Evolutionary conservation across 2,113 vertebrate species (phyloP).

Genomic region (Alouatta palliata): DNA sequence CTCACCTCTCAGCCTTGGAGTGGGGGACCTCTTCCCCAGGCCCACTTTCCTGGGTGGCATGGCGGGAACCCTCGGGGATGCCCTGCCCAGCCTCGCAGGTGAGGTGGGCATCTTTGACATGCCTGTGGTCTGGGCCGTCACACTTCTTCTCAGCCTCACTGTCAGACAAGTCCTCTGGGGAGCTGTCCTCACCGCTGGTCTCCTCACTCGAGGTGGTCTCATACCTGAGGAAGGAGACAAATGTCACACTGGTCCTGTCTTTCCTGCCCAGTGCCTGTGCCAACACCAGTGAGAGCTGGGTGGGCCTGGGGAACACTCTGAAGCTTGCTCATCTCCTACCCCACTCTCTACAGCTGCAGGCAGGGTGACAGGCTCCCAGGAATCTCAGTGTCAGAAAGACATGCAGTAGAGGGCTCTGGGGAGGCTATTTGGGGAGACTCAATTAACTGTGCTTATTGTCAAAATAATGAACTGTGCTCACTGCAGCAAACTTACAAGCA

Average conservation of each 20-base stretch:
- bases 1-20: constrained; percentile 79
- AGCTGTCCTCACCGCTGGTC: constrained; percentile 91
- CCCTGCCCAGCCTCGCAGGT: neutral
- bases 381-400: neutral
- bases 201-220: constrained; percentile 98
- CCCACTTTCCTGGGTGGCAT: neutral
- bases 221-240: constrained; percentile 88
- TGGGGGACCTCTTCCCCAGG: constrained; percentile 37
- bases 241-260: constrained; percentile 63
- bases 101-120: neutral
- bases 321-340: neutral
- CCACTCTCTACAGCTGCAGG: neutral
- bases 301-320: neutral
- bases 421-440: neutral
- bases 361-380: neutral
- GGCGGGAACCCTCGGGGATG: fast-evolving
- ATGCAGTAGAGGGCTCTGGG: neutral
- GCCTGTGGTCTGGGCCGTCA: neutral
- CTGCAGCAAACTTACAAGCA: neutral
- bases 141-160: constrained; percentile 77
- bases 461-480: too few species aligned
- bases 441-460: neutral
- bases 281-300: neutral
- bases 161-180: constrained; percentile 74
- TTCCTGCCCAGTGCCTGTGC: neutral